Evolutionary conservation across 2,113 vertebrate genomes (phyloP).

Genomic region (Otocyon megalotis): DNA sequence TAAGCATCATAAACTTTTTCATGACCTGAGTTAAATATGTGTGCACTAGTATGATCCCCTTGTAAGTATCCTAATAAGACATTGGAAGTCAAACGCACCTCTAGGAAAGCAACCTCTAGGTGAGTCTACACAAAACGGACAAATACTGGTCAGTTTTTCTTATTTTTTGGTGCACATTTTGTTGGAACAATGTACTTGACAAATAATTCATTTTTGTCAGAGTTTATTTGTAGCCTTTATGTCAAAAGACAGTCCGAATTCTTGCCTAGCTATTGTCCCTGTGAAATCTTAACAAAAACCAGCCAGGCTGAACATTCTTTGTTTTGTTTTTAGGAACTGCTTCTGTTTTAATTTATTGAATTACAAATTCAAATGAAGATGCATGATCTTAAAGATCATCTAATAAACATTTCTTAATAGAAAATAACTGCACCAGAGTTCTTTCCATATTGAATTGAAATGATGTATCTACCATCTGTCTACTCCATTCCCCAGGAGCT

Average conservation of each 20-base stretch:
- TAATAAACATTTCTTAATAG: conserved; percentile 18
- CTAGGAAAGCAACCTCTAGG: background rate
- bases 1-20: conserved; percentile 10
- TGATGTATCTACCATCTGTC: background rate
- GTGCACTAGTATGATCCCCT: background rate
- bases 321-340: background rate
- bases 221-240: background rate
- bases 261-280: background rate
- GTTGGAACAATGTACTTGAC: background rate
- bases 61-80: conserved; percentile 21
- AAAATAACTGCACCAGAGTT: background rate
- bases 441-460: background rate
- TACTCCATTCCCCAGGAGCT: background rate
- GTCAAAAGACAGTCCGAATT: background rate
- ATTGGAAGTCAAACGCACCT: background rate
- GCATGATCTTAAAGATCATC: background rate
- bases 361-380: background rate
- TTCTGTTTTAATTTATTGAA: conserved; percentile 43
- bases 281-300: background rate
- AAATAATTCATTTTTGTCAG: background rate
- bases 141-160: background rate
- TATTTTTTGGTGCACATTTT: background rate
- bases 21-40: background rate
- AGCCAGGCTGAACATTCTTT: background rate
- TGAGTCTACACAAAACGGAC: background rate